phyloP scores from a whole-genome alignment of 2,113 vertebrate species.

The Porphyrio hochstetteri region DNA sequence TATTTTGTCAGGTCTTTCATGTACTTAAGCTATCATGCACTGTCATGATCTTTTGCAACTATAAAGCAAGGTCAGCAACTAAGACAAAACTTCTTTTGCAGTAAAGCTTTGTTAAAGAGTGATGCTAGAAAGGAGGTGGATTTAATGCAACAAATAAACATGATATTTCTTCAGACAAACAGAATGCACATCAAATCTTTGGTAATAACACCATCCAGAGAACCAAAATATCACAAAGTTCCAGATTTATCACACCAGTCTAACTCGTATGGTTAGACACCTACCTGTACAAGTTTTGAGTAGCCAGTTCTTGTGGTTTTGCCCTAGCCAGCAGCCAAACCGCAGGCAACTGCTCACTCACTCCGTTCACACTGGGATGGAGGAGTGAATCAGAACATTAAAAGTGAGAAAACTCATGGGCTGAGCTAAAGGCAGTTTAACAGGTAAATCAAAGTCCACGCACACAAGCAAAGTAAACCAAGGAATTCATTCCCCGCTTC shows the following conservation, averaged over 20 bases:
- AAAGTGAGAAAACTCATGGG: too few species aligned
- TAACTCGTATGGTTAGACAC: rapidly evolving
- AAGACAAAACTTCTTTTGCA: neutral
- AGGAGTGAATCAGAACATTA: too few species aligned
- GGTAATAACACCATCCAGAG: neutral
- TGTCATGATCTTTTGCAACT: neutral
- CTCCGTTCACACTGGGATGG: too few species aligned
- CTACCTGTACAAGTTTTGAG: neutral
- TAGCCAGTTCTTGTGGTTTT: too few species aligned
- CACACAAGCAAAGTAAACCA: too few species aligned
- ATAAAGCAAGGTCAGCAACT: neutral
- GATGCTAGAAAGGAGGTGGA: rapidly evolving
- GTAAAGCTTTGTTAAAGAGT: neutral
- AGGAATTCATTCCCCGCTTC: too few species aligned
- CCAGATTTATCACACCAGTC: neutral
- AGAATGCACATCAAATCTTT: neutral
- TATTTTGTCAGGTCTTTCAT: neutral
- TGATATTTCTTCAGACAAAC: neutral
- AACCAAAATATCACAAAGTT: neutral
- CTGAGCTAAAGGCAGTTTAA: too few species aligned
- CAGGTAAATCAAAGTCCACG: too few species aligned
- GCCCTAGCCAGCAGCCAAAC: too few species aligned
- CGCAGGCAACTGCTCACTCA: too few species aligned
- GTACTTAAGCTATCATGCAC: neutral
- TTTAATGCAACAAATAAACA: neutral